Base-by-base conservation (phyloP, 2,888 invertebrate species). In the Linyphia triangularis region DNA sequence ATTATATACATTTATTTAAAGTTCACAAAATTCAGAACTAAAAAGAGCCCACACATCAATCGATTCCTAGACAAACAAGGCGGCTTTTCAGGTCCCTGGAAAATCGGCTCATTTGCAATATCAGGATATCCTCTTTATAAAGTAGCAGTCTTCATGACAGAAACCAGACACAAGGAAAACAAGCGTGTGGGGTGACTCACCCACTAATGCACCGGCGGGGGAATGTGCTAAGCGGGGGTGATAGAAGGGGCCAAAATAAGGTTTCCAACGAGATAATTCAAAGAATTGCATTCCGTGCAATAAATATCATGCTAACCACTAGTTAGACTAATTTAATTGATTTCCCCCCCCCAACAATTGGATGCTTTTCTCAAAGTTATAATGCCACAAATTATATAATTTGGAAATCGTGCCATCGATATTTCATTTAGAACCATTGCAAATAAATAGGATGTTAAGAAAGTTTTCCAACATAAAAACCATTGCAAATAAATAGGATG, bases 51-150 rank as follows among this genome's bases (percentile, higher is more conserved):
- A 40, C 40, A 40, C 40, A 13, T 10, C 40, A 13, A n/a, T 16
- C 16, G n/a, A 19, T 63, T 28, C 28, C 16, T 0, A 0, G 7
- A 16, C 2, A 63, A 63, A 30, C 26, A 57, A 22, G 19, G 5
- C 16, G 13, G 43, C n/a, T 26, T 40, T 70, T 51, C 26, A 70
- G 7, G 7, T 37, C 22, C 37, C 19, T 4, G 67, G 13, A n/a
- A 10, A 37, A 10, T 7, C 70, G n/a, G 13, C n/a, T 26, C 43
- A 26, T 33, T 61, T 9, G 67, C n/a, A 26, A 26, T 6, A 37
- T 40, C 26, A 77, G 77, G 77, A 77, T 77, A 77, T 77, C 77
- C 77, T 77, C 61, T 63, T 77, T 61, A 13, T 59, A 16, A 57
- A 75, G 61, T 33, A 77, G 40, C 77, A 22, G 24, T 51, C 24